Conservation (phyloP, 2,113 vertebrate species). For the Rhinopomastus cyanomelas region DNA sequence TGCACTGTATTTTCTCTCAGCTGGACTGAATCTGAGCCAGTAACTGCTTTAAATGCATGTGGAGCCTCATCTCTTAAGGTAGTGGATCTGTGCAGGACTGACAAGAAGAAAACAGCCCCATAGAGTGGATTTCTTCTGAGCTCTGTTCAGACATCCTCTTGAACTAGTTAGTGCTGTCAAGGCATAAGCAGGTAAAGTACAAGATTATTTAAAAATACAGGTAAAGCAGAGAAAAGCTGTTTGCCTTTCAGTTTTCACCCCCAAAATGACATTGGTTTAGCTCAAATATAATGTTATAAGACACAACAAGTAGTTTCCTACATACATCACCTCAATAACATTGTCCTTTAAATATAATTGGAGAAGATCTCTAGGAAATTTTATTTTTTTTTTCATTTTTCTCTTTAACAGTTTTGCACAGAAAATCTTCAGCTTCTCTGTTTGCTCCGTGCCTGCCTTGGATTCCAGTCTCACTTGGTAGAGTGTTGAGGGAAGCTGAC, state of each 20-base stretch:
- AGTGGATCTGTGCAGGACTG: neutral
- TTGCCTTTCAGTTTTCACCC: neutral
- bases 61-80: neutral
- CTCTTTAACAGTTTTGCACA: neutral
- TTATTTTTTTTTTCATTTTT: neutral
- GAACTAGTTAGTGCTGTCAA: neutral
- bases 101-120: neutral
- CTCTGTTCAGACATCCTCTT: neutral
- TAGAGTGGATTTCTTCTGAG: neutral
- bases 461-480: neutral
- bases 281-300: neutral
- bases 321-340: neutral
- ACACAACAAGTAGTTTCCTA: rapidly evolving
- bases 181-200: neutral
- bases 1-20: neutral
- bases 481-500: neutral
- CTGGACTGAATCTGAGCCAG: neutral
- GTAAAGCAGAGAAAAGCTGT: neutral
- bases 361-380: neutral
- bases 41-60: neutral
- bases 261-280: neutral
- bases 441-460: neutral
- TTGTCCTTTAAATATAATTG: neutral
- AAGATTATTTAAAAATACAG: neutral
- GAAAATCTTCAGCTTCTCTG: neutral